Conservation (phyloP, 2,113 vertebrate species). For the Microcebus griseorufus region DNA sequence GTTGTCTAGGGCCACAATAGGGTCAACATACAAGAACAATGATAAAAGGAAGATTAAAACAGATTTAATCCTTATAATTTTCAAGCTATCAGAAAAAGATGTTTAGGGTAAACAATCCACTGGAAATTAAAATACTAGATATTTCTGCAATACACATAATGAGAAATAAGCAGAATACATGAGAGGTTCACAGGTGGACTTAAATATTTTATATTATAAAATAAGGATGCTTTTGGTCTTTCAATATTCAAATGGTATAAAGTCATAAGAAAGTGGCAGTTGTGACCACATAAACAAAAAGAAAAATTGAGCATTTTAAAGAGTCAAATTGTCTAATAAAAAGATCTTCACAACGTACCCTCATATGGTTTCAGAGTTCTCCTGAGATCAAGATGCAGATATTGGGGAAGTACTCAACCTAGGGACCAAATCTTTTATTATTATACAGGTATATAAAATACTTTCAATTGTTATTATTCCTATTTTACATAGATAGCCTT, state of each 20-base stretch:
- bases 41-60: constrained; percentile 76
- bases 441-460: not conserved
- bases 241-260: not conserved
- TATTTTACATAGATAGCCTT: not conserved
- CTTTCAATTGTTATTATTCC: not conserved
- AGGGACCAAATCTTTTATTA: not conserved
- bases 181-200: constrained; percentile 53
- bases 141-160: constrained; percentile 70
- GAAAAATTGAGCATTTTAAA: constrained; percentile 6
- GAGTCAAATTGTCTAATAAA: not conserved
- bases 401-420: not conserved
- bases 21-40: constrained; percentile 78
- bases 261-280: not conserved
- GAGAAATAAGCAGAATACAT: constrained; percentile 59
- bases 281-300: not conserved
- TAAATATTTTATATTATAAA: constrained; percentile 51
- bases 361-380: not conserved
- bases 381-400: not conserved
- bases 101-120: constrained; percentile 62
- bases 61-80: constrained; percentile 77
- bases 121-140: constrained; percentile 77
- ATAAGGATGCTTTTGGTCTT: not conserved
- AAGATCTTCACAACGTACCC: not conserved
- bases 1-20: constrained; percentile 75
- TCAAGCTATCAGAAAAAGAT: constrained; percentile 74